Evolutionary conservation across 1,140 invertebrate genomes (phyloP), one percentile per base, ranked within the genome.

Genomic region (Drosophila willistoni): DNA sequence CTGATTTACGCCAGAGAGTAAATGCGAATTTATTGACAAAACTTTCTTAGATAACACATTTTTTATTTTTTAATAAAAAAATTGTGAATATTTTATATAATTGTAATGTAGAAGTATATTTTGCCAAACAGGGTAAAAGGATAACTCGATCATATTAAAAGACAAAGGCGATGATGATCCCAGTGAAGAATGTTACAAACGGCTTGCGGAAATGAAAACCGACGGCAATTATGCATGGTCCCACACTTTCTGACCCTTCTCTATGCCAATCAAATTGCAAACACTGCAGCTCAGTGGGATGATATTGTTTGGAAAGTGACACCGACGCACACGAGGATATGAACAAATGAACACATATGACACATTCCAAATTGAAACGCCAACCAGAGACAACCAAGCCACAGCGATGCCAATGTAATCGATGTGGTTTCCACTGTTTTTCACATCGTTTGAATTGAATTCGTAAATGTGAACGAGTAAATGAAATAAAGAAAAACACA

Each of bases 151-250:
- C 29, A 29, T 29, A 29, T 29, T 29, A 7, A 7, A 29, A 5
- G 25, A 25, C 25, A 25, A 19, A 1, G 19, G 19, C 19, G 19
- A 19, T 19, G 1, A 9, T 34, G 7, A 0, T 34, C 2, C 7
- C 9, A 10, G 34, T 34, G 34, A 36, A 36, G 9, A 10, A 6
- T 10, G 14, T 51, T 10, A 44, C 39, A 13, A 10, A 7, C 65
- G 62, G 34, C 59, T 56, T 79, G 56, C 66, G 76, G 63, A 86
- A 82, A 86, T 87, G 79, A 83, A 77, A 87, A 79, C 79, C 79
- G 83, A 79, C 83, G 73, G 68, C 61, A 79, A 86, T 86, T 82
- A 86, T 86, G 79, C 72, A 86, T 79, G 57, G 76, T 19, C 62
- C 70, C 63, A 56, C 71, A 57, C 56, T 59, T 61, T 42, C 22